Conservation (phyloP, 1,140 invertebrate genomes). For the Megalopta genalis region DNA sequence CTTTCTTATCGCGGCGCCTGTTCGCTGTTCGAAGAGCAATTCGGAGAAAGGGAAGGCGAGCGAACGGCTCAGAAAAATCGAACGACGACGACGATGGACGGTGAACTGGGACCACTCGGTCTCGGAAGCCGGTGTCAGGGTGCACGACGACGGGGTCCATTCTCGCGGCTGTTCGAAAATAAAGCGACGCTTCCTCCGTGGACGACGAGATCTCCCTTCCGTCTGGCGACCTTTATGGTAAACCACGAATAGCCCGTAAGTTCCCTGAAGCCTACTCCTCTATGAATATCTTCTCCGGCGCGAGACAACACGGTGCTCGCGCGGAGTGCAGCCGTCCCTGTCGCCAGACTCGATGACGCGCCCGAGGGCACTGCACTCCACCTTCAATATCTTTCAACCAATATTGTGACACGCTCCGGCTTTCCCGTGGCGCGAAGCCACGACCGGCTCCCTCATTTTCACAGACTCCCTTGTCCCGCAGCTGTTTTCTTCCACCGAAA, state of each 20-base stretch:
- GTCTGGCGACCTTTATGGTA: slow-evolving; percentile 61
- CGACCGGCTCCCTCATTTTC: not conserved
- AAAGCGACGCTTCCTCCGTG: slow-evolving; percentile 50
- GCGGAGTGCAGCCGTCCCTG: slow-evolving; percentile 16
- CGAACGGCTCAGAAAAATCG: too few species aligned
- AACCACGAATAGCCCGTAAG: slow-evolving; percentile 70
- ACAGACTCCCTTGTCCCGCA: not conserved
- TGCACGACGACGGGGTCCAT: slow-evolving; percentile 10
- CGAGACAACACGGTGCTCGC: slow-evolving; percentile 45
- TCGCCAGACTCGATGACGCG: slow-evolving; percentile 39
- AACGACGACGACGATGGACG: not conserved
- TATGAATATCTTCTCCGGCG: slow-evolving; percentile 69
- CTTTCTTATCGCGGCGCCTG: too few species aligned
- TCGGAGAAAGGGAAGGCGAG: too few species aligned
- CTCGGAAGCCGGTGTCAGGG: not conserved
- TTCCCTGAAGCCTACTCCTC: slow-evolving; percentile 67
- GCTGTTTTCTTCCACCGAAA: not conserved
- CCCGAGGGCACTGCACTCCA: slow-evolving; percentile 64
- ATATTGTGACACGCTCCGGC: slow-evolving; percentile 32
- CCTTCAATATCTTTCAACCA: slow-evolving; percentile 29
- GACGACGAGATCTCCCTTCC: slow-evolving; percentile 3
- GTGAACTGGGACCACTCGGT: not conserved
- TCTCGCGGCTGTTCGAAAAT: slow-evolving; percentile 62
- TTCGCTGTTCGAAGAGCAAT: too few species aligned
- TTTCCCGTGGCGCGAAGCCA: not conserved